Evolutionary conservation across 1,140 invertebrate genomes (phyloP).

Genomic region (Tribolium madens): DNA sequence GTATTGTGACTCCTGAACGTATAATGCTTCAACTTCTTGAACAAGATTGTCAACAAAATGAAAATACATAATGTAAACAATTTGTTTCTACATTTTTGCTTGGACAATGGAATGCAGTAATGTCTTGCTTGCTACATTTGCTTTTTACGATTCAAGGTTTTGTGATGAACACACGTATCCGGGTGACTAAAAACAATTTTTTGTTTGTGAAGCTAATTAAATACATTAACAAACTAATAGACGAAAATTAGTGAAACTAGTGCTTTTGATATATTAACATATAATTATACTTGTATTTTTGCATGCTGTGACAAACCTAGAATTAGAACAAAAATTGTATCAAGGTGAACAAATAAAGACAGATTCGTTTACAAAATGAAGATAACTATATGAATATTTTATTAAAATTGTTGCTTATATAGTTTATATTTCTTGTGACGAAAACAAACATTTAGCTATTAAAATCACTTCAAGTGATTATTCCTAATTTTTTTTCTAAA

Average conservation of each 20-base stretch:
- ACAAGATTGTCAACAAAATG: not conserved
- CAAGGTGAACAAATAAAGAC: too few species aligned
- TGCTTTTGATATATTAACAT: not conserved
- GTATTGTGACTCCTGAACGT: not conserved
- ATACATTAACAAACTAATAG: not conserved
- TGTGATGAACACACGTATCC: not conserved
- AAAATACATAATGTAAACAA: not conserved
- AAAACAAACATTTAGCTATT: too few species aligned
- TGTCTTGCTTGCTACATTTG: not conserved
- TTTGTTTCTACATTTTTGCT: not conserved
- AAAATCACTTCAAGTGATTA: too few species aligned
- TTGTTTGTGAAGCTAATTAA: not conserved
- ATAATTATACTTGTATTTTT: too few species aligned
- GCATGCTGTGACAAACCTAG: too few species aligned
- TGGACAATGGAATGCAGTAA: not conserved
- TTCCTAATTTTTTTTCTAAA: too few species aligned
- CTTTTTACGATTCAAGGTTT: not conserved
- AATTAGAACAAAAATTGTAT: too few species aligned
- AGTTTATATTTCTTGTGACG: too few species aligned
- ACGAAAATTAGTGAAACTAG: not conserved
- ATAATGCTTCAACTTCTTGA: not conserved
- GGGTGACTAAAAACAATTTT: not conserved
- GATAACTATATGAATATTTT: too few species aligned
- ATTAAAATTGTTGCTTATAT: too few species aligned
- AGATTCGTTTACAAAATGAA: too few species aligned